Conservation (phyloP, 2,113 vertebrate species). For the Thymallus thymallus region DNA sequence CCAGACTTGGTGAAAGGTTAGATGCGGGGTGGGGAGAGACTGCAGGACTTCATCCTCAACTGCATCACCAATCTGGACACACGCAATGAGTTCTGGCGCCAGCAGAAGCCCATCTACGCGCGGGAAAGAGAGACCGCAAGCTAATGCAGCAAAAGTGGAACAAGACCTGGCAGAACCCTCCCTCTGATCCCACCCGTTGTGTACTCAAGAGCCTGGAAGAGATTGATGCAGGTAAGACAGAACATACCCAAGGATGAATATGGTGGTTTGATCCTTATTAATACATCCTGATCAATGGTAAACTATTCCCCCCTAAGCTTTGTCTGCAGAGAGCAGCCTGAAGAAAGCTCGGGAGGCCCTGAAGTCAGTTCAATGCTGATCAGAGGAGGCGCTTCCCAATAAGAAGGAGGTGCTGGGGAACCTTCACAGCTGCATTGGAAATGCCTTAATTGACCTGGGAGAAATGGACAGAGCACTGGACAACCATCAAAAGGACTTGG, state of each 20-base stretch:
- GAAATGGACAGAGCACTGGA: constrained; percentile 77
- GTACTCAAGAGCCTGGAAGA: constrained; percentile 79
- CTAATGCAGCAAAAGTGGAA: constrained; percentile 62
- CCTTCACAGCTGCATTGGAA: constrained; percentile 85
- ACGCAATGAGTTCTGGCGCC: constrained; percentile 84
- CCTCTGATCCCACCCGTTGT: constrained; percentile 61
- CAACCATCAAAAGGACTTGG: constrained; percentile 81
- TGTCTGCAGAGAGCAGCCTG: constrained; percentile 75
- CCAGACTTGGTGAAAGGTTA: constrained; percentile 81
- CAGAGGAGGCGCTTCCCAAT: constrained; percentile 75
- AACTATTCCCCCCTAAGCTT: constrained; percentile 58
- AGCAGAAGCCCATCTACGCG: constrained; percentile 82
- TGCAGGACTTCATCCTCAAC: constrained; percentile 79
- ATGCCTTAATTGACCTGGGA: constrained; percentile 80
- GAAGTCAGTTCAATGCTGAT: constrained; percentile 74
- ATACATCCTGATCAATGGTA: neutral
- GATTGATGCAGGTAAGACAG: constrained; percentile 77
- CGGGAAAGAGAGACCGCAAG: constrained; percentile 67
- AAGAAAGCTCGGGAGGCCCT: constrained; percentile 79
- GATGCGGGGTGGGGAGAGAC: constrained; percentile 73
- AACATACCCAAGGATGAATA: neutral
- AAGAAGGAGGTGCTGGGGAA: constrained; percentile 79
- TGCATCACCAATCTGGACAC: constrained; percentile 83
- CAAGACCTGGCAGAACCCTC: constrained; percentile 28
- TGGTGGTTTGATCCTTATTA: neutral